Conservation (phyloP, 2,888 invertebrate genomes). For the Acleris emargana region DNA sequence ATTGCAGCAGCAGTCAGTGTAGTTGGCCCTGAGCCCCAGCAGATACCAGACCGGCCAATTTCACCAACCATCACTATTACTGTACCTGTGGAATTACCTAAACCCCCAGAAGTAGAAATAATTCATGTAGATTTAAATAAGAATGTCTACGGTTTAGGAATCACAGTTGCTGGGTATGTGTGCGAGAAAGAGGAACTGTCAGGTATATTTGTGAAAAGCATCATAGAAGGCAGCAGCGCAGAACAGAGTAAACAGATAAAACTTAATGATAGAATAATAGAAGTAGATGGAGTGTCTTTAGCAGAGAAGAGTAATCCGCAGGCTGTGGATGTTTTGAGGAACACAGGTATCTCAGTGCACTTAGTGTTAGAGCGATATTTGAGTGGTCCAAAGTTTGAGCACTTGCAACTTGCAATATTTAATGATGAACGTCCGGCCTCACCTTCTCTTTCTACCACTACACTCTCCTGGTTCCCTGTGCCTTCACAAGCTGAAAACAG, state of each 20-base stretch:
- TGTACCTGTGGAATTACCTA: slow-evolving; percentile 82
- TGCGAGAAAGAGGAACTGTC: slow-evolving; percentile 99
- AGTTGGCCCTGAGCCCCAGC: slow-evolving; percentile 72
- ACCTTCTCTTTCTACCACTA: slow-evolving; percentile 91
- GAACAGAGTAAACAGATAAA: slow-evolving; percentile 95
- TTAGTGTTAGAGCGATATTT: slow-evolving; percentile 96
- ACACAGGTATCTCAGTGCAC: slow-evolving; percentile 95
- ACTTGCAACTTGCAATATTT: slow-evolving; percentile 93
- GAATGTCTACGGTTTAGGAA: slow-evolving; percentile 96
- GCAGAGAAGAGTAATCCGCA: slow-evolving; percentile 97
- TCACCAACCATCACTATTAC: slow-evolving; percentile 79
- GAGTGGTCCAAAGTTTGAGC: slow-evolving; percentile 96
- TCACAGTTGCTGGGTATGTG: slow-evolving; percentile 98
- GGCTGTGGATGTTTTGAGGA: slow-evolving; percentile 96
- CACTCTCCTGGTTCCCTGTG: slow-evolving; percentile 92
- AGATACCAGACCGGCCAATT: slow-evolving; percentile 68
- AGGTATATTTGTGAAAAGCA: slow-evolving; percentile 99
- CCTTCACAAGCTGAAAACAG: slow-evolving; percentile 86
- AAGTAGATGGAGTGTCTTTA: slow-evolving; percentile 95
- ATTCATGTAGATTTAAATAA: slow-evolving; percentile 95
- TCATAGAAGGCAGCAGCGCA: slow-evolving; percentile 98
- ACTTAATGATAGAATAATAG: slow-evolving; percentile 98
- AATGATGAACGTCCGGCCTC: slow-evolving; percentile 82
- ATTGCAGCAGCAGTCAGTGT: slow-evolving; percentile 74
- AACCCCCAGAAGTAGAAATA: slow-evolving; percentile 94